Evolutionary conservation across 2,113 vertebrate species (phyloP).

Genomic region (Phrynocephalus versicolor): DNA sequence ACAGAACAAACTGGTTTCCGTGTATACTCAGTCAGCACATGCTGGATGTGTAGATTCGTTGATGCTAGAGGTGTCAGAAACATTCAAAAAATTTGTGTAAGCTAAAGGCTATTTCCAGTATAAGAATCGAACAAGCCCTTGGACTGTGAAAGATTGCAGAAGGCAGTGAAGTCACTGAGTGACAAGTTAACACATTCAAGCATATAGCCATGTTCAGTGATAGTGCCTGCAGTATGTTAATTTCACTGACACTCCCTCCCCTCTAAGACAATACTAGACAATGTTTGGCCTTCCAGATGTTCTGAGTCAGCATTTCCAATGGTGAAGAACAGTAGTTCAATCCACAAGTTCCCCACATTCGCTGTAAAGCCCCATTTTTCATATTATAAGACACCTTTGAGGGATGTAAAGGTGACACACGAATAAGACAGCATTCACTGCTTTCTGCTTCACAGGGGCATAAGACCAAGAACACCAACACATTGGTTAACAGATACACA

Average conservation of each 20-base stretch:
- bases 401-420: background rate
- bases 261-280: background rate
- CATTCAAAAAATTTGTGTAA: background rate
- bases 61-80: background rate
- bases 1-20: background rate
- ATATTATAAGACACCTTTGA: accelerated
- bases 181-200: background rate
- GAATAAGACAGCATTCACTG: background rate
- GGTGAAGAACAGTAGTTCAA: background rate
- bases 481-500: conserved; percentile 17
- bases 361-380: accelerated
- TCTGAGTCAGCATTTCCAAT: background rate
- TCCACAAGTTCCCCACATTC: background rate
- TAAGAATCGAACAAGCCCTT: conserved; percentile 3
- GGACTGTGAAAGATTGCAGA: background rate
- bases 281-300: background rate
- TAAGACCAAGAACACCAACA: conserved; percentile 7
- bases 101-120: background rate
- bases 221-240: background rate
- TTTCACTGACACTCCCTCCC: background rate
- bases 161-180: background rate
- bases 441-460: background rate
- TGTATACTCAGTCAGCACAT: background rate
- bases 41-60: background rate
- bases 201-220: background rate